Evolutionary conservation across 2,888 invertebrate genomes (phyloP).

Genomic region (Trissolcus japonicus): DNA sequence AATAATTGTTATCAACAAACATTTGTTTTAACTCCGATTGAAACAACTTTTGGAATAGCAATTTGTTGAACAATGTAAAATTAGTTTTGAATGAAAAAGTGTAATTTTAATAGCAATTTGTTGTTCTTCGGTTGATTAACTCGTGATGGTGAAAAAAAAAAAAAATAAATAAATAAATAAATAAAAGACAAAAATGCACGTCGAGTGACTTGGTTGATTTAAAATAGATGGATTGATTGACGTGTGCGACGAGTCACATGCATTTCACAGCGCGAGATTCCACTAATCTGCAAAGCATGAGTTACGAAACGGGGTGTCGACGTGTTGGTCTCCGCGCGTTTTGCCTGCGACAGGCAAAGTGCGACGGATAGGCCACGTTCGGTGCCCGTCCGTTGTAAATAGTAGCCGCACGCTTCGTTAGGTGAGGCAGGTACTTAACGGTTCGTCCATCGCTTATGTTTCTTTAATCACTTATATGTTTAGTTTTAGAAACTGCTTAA

Average conservation of each 20-base stretch:
- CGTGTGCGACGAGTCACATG: constrained; percentile 31
- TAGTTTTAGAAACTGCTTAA: constrained; percentile 69
- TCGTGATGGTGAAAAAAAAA: not conserved
- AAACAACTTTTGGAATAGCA: no score
- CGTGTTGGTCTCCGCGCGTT: constrained; percentile 23
- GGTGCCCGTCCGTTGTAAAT: constrained; percentile 62
- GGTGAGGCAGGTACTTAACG: constrained; percentile 70
- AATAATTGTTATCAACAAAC: no score
- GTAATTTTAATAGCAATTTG: no score
- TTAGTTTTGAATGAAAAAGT: no score
- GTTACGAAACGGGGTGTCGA: constrained; percentile 57
- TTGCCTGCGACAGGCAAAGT: not conserved
- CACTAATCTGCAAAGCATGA: constrained; percentile 68
- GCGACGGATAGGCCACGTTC: constrained; percentile 60
- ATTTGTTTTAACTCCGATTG: no score
- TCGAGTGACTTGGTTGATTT: not conserved
- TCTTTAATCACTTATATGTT: constrained; percentile 69
- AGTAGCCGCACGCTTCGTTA: constrained; percentile 73
- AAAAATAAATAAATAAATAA: not conserved
- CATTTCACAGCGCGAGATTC: constrained; percentile 54
- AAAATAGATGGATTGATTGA: constrained; percentile 7
- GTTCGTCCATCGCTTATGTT: constrained; percentile 67
- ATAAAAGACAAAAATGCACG: no score
- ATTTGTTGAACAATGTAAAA: no score
- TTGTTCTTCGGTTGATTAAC: no score